Evolutionary conservation across 2,113 vertebrate species (phyloP).

Genomic region (Chloebia gouldiae): DNA sequence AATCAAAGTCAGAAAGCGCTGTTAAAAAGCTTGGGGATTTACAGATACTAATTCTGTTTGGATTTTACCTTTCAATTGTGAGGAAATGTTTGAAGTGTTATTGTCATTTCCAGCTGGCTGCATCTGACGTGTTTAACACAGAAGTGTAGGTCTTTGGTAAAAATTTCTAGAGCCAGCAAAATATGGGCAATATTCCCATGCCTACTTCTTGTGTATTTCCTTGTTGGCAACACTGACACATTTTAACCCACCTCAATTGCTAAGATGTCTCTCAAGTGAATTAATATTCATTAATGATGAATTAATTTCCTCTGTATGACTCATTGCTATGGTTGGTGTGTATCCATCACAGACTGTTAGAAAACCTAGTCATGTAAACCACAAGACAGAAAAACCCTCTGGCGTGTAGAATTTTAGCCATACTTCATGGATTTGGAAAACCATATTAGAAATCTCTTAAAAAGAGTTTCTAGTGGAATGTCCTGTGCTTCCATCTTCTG

Average conservation of each 20-base stretch:
- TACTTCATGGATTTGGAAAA: background rate
- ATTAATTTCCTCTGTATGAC: conserved; percentile 52
- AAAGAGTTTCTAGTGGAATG: background rate
- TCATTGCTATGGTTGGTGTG: background rate
- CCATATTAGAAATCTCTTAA: background rate
- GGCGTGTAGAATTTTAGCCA: background rate
- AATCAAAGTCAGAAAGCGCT: background rate
- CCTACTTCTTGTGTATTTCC: background rate
- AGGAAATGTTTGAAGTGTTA: conserved; percentile 33
- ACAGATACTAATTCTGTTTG: conserved; percentile 36
- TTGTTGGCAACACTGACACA: background rate
- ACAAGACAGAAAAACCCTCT: background rate
- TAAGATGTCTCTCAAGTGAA: conserved; percentile 13
- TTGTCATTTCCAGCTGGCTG: conserved; percentile 21
- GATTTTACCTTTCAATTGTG: conserved; percentile 22
- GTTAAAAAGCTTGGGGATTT: conserved; percentile 3
- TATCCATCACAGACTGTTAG: background rate
- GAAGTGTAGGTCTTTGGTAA: conserved; percentile 2
- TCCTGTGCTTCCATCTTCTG: background rate
- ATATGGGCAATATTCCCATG: background rate
- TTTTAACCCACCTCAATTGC: background rate
- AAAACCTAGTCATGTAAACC: background rate
- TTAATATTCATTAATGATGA: conserved; percentile 51
- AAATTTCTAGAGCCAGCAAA: conserved; percentile 41
- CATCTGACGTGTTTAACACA: conserved; percentile 6